Percentiles rank a stretch among this genome's conserved stretches.
Conservation (phyloP, 2,888 invertebrate genomes). For the Ernsta delagoae region DNA sequence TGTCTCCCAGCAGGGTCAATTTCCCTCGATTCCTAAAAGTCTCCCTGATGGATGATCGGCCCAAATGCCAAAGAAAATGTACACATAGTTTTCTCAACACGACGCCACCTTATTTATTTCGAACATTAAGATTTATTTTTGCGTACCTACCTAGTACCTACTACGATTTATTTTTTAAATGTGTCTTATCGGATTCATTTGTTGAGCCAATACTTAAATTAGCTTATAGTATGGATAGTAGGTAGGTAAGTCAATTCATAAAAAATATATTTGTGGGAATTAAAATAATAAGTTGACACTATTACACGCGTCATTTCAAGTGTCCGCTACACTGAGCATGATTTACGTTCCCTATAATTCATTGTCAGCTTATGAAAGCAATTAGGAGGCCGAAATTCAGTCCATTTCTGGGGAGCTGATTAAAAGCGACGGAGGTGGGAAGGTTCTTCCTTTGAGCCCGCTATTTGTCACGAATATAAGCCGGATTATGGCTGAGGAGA, state of each 20-base stretch:
- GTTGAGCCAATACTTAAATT: too few relatives aligned
- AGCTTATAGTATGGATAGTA: too few relatives aligned
- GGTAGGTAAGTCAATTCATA: too few relatives aligned
- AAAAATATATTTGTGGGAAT: too few relatives aligned
- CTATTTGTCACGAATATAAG: slow-evolving; percentile 4
- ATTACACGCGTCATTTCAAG: not conserved
- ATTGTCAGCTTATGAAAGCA: slow-evolving; percentile 18
- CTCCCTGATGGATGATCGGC: slow-evolving; percentile 31
- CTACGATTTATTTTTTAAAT: too few relatives aligned
- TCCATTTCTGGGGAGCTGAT: slow-evolving; percentile 12
- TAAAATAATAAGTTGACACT: not conserved
- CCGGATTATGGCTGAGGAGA: not conserved
- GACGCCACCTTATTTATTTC: not conserved
- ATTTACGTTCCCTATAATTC: slow-evolving; percentile 6
- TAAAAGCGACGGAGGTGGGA: slow-evolving; percentile 6
- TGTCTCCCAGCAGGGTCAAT: slow-evolving; percentile 23
- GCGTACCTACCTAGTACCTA: too few relatives aligned
- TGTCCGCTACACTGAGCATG: not conserved
- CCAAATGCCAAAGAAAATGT: slow-evolving; percentile 24
- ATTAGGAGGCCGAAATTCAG: slow-evolving; percentile 13
- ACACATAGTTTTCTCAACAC: not conserved
- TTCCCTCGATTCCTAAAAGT: slow-evolving; percentile 27
- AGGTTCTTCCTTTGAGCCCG: not conserved
- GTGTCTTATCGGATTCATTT: too few relatives aligned
- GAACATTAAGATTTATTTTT: too few relatives aligned